Conservation (phyloP, 53 echinoderm and acorn worm species). For the Hippasteria phrygiana region DNA sequence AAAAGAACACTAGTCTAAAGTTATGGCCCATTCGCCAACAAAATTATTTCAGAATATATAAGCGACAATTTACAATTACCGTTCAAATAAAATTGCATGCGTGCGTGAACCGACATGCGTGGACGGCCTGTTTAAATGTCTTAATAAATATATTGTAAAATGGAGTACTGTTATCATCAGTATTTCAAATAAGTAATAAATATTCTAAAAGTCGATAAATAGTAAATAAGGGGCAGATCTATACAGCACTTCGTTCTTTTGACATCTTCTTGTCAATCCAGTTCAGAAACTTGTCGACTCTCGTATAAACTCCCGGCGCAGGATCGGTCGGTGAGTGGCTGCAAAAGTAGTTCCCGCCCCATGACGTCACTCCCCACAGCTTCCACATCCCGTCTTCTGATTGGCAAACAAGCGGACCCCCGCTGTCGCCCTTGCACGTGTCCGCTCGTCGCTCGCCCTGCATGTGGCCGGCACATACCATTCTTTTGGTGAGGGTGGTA, state of each 20-base stretch:
- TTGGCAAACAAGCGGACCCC: slow-evolving; percentile 90
- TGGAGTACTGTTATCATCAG: neutral
- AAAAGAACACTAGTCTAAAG: too few relatives aligned
- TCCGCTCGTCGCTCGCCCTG: slow-evolving; percentile 65
- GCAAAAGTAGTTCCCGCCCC: slow-evolving; percentile 89
- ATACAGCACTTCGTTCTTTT: neutral
- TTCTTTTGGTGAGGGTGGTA: slow-evolving; percentile 64
- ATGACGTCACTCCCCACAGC: slow-evolving; percentile 94
- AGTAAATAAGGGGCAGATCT: neutral
- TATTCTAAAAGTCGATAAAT: neutral
- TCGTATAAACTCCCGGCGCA: slow-evolving; percentile 85
- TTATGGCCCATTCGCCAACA: too few relatives aligned
- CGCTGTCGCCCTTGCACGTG: slow-evolving; percentile 96
- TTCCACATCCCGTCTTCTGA: slow-evolving; percentile 63
- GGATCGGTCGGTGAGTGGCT: slow-evolving; percentile 65
- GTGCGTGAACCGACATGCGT: too few relatives aligned
- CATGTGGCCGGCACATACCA: slow-evolving; percentile 88
- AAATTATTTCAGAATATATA: too few relatives aligned
- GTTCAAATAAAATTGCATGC: too few relatives aligned
- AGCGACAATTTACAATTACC: too few relatives aligned
- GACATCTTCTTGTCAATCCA: slow-evolving; percentile 89
- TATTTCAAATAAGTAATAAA: neutral
- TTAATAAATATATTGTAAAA: too few relatives aligned
- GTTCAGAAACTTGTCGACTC: slow-evolving; percentile 81
- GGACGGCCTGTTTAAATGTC: too few relatives aligned